Conservation (phyloP, 2,888 invertebrate species). For the Amphipyra tragopoginis region DNA sequence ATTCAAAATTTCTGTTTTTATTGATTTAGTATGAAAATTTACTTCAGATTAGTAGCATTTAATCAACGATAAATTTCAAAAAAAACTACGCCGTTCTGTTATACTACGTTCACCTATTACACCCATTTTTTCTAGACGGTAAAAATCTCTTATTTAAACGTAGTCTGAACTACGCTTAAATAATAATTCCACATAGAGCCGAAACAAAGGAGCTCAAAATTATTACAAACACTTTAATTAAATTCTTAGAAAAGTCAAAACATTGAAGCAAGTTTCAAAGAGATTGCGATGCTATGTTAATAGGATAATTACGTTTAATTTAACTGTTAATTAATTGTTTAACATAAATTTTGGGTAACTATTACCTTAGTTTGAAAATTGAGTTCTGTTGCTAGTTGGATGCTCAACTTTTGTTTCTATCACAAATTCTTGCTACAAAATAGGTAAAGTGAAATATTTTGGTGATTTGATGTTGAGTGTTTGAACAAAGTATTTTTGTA, state of each 20-base stretch:
- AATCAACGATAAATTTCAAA: too few relatives aligned
- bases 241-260: conserved; percentile 55
- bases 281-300: conserved; percentile 30
- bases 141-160: too few relatives aligned
- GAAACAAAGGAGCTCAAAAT: conserved; percentile 39
- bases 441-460: neutral
- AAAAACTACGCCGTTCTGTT: too few relatives aligned
- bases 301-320: conserved; percentile 40
- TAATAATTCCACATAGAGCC: conserved; percentile 41
- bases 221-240: conserved; percentile 50
- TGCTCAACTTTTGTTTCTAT: neutral
- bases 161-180: too few relatives aligned
- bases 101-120: too few relatives aligned
- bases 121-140: too few relatives aligned
- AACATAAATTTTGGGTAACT: conserved; percentile 23
- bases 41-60: too few relatives aligned
- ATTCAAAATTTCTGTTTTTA: too few relatives aligned
- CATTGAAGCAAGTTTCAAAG: conserved; percentile 35
- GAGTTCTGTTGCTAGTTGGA: conserved; percentile 1
- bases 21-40: too few relatives aligned
- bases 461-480: neutral
- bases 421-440: neutral
- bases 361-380: neutral
- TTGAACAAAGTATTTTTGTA: neutral
- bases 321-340: conserved; percentile 29